A percentile compares a stretch with the other conserved stretches of the same genome.
phyloP scores from a whole-genome alignment of 1,140 invertebrate species.

The Drosophila bocki region DNA sequence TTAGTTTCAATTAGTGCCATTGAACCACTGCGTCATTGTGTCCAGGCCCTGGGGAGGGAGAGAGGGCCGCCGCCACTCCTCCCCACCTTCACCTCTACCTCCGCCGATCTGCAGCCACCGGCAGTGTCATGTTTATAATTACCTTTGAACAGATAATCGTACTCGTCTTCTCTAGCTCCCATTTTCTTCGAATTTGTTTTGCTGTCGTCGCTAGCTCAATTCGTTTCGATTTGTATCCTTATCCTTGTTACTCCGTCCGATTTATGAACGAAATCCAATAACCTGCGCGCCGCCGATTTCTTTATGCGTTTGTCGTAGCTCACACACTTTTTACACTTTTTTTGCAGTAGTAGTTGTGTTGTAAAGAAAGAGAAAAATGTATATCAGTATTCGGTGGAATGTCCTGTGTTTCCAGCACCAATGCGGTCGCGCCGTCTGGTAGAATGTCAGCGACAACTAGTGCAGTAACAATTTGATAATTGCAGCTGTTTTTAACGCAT shows the following conservation, averaged over 20 bases:
- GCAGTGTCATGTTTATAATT: conserved; percentile 81
- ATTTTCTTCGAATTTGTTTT: conserved; percentile 87
- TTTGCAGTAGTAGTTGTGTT: conserved; percentile 74
- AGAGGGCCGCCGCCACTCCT: conserved; percentile 30
- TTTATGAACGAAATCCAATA: conserved; percentile 76
- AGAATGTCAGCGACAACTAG: conserved; percentile 24
- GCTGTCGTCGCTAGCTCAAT: conserved; percentile 46
- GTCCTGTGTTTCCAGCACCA: conserved; percentile 7
- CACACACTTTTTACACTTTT: conserved; percentile 78
- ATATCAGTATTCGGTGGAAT: conserved; percentile 58
- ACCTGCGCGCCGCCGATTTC: conserved; percentile 73
- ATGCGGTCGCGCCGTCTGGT: background rate
- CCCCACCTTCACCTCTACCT: conserved; percentile 7
- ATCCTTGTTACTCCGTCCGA: conserved; percentile 26
- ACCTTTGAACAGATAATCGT: conserved; percentile 99
- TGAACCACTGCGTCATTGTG: conserved; percentile 66
- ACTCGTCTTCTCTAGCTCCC: conserved; percentile 99
- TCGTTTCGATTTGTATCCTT: conserved; percentile 24
- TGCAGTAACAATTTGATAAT: conserved; percentile 34
- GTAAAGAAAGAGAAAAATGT: conserved; percentile 78
- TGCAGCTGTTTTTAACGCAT: conserved; percentile 48
- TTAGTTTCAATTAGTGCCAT: conserved; percentile 78
- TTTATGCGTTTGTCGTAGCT: conserved; percentile 73
- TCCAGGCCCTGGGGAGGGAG: conserved; percentile 10
- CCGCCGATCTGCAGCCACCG: conserved; percentile 18